These are phyloP conservation scores for Nasonia vitripennis DNA, from an alignment of 1,140 invertebrate genomes.

Conservation along the genomic window DNA sequence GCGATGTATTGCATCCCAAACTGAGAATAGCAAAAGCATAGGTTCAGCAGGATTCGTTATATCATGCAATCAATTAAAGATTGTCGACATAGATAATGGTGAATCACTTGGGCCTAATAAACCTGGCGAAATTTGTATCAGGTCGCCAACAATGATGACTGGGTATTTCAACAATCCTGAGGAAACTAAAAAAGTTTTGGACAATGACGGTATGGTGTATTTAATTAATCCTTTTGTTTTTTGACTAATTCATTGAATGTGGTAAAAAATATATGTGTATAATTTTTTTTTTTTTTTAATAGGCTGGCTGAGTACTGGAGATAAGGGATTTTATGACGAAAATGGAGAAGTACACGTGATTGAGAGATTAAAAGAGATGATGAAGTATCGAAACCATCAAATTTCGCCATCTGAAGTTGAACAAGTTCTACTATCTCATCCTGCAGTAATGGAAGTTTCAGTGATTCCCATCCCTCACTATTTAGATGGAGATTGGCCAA, in stretches of 20 bases:
- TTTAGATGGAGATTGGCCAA: slow-evolving; percentile 75
- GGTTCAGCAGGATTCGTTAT: neutral
- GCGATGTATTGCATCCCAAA: neutral
- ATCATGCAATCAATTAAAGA: neutral
- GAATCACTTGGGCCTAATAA: neutral
- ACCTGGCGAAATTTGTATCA: neutral
- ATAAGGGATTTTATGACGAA: slow-evolving; percentile 75
- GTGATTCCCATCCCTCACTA: slow-evolving; percentile 78
- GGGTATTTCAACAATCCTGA: neutral
- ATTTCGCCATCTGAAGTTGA: slow-evolving; percentile 79
- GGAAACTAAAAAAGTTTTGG: neutral
- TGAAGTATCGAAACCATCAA: slow-evolving; percentile 78
- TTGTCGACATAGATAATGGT: neutral
- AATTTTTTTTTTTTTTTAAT: no score
- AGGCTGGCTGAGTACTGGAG: slow-evolving; percentile 78
- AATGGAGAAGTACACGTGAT: slow-evolving; percentile 73
- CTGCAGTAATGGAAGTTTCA: slow-evolving; percentile 76
- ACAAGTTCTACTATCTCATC: slow-evolving; percentile 74
- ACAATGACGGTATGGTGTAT: neutral
- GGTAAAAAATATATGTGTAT: no score
- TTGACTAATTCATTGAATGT: no score
- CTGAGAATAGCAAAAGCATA: neutral
- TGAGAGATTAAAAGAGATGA: slow-evolving; percentile 78
- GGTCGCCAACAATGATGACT: neutral
- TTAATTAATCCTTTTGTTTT: no score